Evolutionary conservation across 1,140 invertebrate genomes (phyloP), one percentile per base, ranked within the genome.

Genomic region (Trichomalopsis sarcophagae): DNA sequence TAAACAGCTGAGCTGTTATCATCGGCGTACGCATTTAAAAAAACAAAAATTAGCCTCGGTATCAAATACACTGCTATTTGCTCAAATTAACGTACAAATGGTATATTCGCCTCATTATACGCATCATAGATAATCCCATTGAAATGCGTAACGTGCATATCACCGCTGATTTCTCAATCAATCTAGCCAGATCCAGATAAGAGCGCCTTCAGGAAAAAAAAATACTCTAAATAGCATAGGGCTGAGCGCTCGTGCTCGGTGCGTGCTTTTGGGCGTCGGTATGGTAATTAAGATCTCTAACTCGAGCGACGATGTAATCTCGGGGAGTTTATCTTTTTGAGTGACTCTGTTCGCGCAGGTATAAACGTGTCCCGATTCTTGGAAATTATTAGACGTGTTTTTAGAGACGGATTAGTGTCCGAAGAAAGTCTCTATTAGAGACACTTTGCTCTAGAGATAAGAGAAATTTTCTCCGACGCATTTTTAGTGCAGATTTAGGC

Each of bases 281-380:
- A 50, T 73, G 71, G 33, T 55, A 82, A 30, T 82, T 82, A 47
- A 55, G 44, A 82, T 74, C 44, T 74, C 30, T 82, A 55, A 55
- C 55, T 62, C 17, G 55, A 62, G 21, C 21, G 21, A 62, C 55
- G 55, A 62, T 62, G 55, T 62, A 62, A 62, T 62, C 17, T 62
- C 17, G 1, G 1, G 4, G 55, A 62, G 55, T 62, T 62, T n/a
- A 62, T n/a, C 55, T 62, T 62, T 62, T 62, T n/a, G 17, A 62
- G 17, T n/a, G 55, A n/a, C 17, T 62, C 21, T 0, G 55, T 62
- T 62, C 17, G 55, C 55, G 21, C 21, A n/a, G 17, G 17, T 62
- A 21, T n/a, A 62, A 55, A 62, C 47, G 13, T 13, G 14, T 14
- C 47, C 47, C 47, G 47, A 50, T 50, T 17, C 14, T 0, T 50